Percentiles rank a stretch among this genome's conserved stretches.
phyloP scores from a whole-genome alignment of 2,113 vertebrate genomes.

The Pholis gunnellus region DNA sequence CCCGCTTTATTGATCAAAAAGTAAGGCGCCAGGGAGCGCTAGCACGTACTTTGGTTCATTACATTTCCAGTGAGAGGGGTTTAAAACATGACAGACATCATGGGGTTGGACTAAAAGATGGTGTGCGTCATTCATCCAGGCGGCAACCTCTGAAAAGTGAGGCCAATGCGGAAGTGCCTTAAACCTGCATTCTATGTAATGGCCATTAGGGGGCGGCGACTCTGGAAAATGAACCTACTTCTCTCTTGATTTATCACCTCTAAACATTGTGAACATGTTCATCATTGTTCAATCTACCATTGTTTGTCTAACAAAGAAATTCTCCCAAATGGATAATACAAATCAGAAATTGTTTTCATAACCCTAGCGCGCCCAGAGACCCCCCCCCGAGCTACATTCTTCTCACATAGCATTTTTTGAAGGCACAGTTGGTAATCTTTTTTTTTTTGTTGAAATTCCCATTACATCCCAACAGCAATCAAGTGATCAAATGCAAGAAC shows the following conservation, averaged over 20 bases:
- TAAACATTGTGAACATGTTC: not conserved
- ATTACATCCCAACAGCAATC: no score
- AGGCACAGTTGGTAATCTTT: slow-evolving; percentile 14
- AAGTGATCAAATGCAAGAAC: no score
- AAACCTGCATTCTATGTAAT: not conserved
- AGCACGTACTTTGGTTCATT: not conserved
- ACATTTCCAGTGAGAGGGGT: slow-evolving; percentile 10
- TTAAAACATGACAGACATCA: slow-evolving; percentile 11
- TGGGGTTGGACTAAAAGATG: not conserved
- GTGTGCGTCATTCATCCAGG: not conserved
- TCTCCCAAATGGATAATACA: slow-evolving; percentile 34
- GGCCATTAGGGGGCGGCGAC: not conserved
- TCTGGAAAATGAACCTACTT: not conserved
- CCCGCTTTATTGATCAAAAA: slow-evolving; percentile 31
- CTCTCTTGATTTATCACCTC: not conserved
- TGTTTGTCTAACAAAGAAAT: slow-evolving; percentile 19
- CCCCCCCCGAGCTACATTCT: slow-evolving; percentile 47
- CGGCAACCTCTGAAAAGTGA: not conserved
- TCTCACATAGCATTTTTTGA: slow-evolving; percentile 43
- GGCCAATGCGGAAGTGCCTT: not conserved
- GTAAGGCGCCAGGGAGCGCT: slow-evolving; percentile 21
- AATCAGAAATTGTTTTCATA: slow-evolving; percentile 49
- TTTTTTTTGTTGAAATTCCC: no score
- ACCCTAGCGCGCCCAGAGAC: not conserved
- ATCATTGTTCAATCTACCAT: not conserved